These are phyloP conservation scores for Fistularia commersonii DNA, from an alignment of 2,797 vertebrate species.

Conservation along the genomic window DNA sequence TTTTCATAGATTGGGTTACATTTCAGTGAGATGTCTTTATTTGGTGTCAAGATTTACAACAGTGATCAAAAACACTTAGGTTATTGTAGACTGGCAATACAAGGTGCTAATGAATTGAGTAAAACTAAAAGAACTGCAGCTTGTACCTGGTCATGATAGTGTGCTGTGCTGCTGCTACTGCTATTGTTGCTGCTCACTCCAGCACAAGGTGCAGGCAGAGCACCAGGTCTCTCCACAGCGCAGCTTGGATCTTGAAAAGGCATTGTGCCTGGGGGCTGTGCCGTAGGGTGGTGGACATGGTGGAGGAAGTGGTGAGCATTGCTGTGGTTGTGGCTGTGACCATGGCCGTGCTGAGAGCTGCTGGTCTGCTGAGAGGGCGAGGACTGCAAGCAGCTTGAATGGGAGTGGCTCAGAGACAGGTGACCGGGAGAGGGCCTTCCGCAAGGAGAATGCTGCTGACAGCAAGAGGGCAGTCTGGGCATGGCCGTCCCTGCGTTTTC, in stretches of 20 bases:
- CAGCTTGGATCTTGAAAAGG: slow-evolving; percentile 87
- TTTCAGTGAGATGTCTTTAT: too few relatives aligned
- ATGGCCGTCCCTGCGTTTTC: slow-evolving; percentile 85
- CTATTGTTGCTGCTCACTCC: slow-evolving; percentile 76
- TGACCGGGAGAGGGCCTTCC: slow-evolving; percentile 86
- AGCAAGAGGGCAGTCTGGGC: slow-evolving; percentile 96
- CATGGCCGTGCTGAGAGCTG: slow-evolving; percentile 73
- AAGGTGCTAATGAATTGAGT: background rate
- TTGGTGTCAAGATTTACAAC: too few relatives aligned
- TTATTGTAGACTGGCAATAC: background rate
- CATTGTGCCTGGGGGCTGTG: slow-evolving; percentile 81
- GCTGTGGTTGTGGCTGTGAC: slow-evolving; percentile 66
- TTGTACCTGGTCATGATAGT: slow-evolving; percentile 89
- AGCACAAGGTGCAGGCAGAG: slow-evolving; percentile 84
- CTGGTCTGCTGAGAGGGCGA: slow-evolving; percentile 73
- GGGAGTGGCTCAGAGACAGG: slow-evolving; percentile 84
- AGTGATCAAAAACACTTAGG: background rate
- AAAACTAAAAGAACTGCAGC: background rate
- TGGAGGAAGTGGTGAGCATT: slow-evolving; percentile 89
- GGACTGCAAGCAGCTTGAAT: slow-evolving; percentile 88
- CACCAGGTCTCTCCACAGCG: slow-evolving; percentile 87
- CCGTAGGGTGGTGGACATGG: slow-evolving; percentile 85
- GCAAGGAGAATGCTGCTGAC: slow-evolving; percentile 96
- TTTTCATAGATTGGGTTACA: too few relatives aligned
- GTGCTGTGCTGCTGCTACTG: slow-evolving; percentile 58